Base-by-base conservation (phyloP, 2,888 invertebrate genomes). In the Agonopterix alstromeriana region DNA sequence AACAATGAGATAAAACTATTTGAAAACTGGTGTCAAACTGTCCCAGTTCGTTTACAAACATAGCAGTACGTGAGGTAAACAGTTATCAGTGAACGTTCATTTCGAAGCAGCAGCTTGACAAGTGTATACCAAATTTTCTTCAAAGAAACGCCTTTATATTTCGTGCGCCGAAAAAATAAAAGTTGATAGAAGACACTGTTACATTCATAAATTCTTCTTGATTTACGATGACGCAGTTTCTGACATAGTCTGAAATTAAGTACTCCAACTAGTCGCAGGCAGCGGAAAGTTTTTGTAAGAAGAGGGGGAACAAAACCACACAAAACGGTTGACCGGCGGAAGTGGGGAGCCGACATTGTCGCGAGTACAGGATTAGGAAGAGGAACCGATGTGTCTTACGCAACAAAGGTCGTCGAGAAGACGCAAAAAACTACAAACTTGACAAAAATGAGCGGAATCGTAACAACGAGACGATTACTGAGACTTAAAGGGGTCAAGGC, bases 351-450 rank as follows among this genome's bases (percentile, higher is more conserved):
- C 54, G 69, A 59, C 65, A 73, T 71, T 75, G 70, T 74, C 10
- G 52, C 56, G 63, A 67, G 63, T 63, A 55, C 68, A 60, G 56
- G 57, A 65, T 73, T 61, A 84, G 83, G 85, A 84, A 83, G 80
- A 83, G 82, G 82, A 82, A 84, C 73, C 60, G 67, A 72, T 69
- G 74, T 68, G 65, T 72, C 71, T 81, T 75, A 79, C 75, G 75
- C 70, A 77, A 79, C 68, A 70, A 74, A 82, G 81, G 79, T 73
- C 79, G 61, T 56, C 46, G 10, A n/a, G 42, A 64, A 57, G 58
- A 65, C 67, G 64, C 68, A 73, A 73, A 78, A 75, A 75, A 67
- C 53, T 53, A 56, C 58, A 60, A 58, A 61, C 66, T 70, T 68
- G 66, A 73, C 70, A 65, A 47, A 72, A 68, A 67, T 71, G 64